Conservation (phyloP, 30 jellyfish, hydroid and myxozoan species). For the Aurelia aurita complex sp. Pacific region DNA sequence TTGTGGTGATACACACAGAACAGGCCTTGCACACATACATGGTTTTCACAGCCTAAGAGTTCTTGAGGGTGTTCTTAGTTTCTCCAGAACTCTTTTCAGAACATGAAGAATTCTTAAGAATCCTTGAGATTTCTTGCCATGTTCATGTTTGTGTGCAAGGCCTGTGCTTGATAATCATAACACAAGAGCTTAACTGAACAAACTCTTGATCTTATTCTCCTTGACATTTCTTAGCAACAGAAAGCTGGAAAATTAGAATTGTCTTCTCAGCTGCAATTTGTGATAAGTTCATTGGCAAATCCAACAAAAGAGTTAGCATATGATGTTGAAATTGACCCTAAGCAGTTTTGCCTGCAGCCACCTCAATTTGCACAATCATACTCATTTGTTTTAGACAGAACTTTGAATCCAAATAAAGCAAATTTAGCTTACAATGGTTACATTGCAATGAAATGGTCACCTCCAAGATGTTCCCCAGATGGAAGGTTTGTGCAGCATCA, state of each 20-base stretch:
- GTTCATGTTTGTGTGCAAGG: too few relatives aligned
- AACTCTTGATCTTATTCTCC: neutral
- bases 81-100: too few relatives aligned
- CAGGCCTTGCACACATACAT: too few relatives aligned
- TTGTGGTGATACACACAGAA: too few relatives aligned
- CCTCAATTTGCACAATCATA: constrained; percentile 28
- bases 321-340: constrained; percentile 58
- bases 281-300: constrained; percentile 16
- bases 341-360: constrained; percentile 50
- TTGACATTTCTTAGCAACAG: constrained; percentile 21
- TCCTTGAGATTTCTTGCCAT: too few relatives aligned
- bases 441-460: constrained; percentile 40
- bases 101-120: too few relatives aligned
- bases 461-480: constrained; percentile 17
- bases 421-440: constrained; percentile 12
- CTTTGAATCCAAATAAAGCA: constrained; percentile 54
- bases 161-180: neutral
- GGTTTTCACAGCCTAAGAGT: too few relatives aligned
- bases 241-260: constrained; percentile 3
- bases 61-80: too few relatives aligned
- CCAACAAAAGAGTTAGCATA: constrained; percentile 26
- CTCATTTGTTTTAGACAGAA: constrained; percentile 34
- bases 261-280: constrained; percentile 20
- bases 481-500: constrained; percentile 28
- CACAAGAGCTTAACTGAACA: neutral